phyloP scores from a whole-genome alignment of 2,113 vertebrate species.

The Collichthys lucidus region DNA sequence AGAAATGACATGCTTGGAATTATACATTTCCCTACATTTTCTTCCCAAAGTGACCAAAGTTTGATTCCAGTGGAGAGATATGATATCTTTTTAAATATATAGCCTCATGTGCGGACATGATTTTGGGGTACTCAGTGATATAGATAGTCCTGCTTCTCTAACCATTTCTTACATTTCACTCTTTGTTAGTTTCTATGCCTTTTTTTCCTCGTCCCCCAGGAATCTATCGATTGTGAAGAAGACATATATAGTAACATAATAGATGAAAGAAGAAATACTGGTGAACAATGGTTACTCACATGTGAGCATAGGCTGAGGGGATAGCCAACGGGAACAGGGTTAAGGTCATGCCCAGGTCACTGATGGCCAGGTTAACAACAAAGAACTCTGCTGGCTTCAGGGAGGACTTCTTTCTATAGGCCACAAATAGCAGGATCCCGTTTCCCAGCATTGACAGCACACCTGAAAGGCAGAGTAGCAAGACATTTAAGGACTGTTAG shows the following conservation, averaged over 20 bases:
- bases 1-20: too few species aligned
- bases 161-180: not conserved
- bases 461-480: constrained; percentile 64
- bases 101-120: not conserved
- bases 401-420: constrained; percentile 87
- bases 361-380: constrained; percentile 89
- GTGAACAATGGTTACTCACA: constrained; percentile 72
- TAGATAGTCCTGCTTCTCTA: not conserved
- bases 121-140: not conserved
- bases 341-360: constrained; percentile 88
- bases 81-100: too few species aligned
- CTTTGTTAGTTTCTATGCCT: not conserved
- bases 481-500: not conserved
- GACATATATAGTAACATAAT: not conserved
- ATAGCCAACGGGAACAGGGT: constrained; percentile 87
- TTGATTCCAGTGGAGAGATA: too few species aligned
- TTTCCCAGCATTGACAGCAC: constrained; percentile 87
- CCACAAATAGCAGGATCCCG: constrained; percentile 87
- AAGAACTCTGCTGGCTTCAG: constrained; percentile 91
- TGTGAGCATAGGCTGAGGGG: constrained; percentile 87
- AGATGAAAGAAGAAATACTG: not conserved
- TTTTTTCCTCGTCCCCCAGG: not conserved
- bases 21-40: too few species aligned
- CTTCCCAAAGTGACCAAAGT: too few species aligned
- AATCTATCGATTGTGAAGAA: not conserved